These are phyloP conservation scores for Tenebrosternarchus preto DNA, from an alignment of 2,113 vertebrate species.

Conservation along the genomic window DNA sequence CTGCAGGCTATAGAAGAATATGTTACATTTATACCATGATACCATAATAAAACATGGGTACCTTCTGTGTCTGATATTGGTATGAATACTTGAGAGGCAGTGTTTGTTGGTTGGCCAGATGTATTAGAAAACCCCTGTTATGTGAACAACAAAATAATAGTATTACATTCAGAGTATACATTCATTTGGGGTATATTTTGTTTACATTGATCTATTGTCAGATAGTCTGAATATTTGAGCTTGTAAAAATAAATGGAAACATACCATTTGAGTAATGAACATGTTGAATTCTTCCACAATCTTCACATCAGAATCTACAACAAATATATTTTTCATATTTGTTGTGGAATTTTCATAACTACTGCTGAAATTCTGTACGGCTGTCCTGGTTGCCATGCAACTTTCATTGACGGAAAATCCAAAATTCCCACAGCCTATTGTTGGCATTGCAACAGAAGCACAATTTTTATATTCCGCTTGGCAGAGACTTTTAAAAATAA, in stretches of 20 bases:
- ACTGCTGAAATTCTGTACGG: constrained; percentile 43
- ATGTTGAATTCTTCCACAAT: constrained; percentile 51
- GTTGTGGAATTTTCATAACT: neutral
- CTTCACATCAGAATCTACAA: constrained; percentile 51
- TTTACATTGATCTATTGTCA: too few species aligned
- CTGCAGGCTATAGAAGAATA: neutral
- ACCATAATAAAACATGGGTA: neutral
- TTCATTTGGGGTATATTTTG: too few species aligned
- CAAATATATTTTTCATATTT: constrained; percentile 48
- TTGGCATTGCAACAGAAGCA: constrained; percentile 53
- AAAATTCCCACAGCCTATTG: constrained; percentile 41
- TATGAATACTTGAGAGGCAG: neutral
- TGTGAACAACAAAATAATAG: neutral
- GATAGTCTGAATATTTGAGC: too few species aligned
- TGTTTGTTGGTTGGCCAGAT: neutral
- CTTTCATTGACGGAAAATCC: constrained; percentile 53
- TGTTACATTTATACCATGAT: too few species aligned
- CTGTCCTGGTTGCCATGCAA: constrained; percentile 42
- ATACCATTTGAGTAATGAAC: constrained; percentile 44
- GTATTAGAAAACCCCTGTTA: constrained; percentile 44
- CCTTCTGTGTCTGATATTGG: constrained; percentile 41
- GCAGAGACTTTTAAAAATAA: constrained; percentile 41
- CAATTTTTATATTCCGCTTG: constrained; percentile 38
- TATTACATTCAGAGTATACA: too few species aligned
- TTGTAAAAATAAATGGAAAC: neutral